These are phyloP conservation scores for Stenodera caucasica DNA, from an alignment of 2,888 invertebrate genomes.

Conservation along the genomic window DNA sequence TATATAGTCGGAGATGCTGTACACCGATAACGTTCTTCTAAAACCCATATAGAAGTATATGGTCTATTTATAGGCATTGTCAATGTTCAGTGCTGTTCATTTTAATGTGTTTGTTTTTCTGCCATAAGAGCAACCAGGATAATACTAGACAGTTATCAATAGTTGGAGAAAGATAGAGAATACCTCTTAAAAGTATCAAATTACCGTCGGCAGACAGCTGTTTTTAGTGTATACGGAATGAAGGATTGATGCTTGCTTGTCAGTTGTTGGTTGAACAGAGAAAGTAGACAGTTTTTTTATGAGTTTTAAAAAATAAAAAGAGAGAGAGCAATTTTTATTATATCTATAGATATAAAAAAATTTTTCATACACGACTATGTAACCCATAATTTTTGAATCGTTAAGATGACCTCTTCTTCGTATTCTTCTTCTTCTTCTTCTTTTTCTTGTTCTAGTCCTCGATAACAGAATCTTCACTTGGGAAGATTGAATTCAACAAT, in stretches of 20 bases:
- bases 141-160: conserved; percentile 24
- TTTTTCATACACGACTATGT: neutral
- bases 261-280: conserved; percentile 14
- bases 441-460: neutral
- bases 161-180: conserved; percentile 39
- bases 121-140: conserved; percentile 47
- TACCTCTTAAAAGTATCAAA: conserved; percentile 57
- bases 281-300: conserved; percentile 17
- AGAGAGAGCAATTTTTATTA: neutral
- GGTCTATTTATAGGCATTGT: conserved; percentile 58
- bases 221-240: conserved; percentile 52
- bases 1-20: conserved; percentile 36
- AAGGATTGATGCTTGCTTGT: conserved; percentile 40
- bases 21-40: conserved; percentile 40
- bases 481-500: neutral
- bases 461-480: neutral
- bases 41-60: conserved; percentile 54
- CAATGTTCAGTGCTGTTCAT: conserved; percentile 57
- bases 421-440: neutral
- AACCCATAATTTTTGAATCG: neutral
- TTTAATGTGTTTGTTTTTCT: conserved; percentile 58
- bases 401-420: neutral
- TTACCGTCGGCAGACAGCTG: conserved; percentile 57
- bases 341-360: neutral
- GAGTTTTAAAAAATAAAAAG: neutral